Evolutionary conservation across 2,888 invertebrate genomes (phyloP).

Genomic region (Callinectes sapidus): DNA sequence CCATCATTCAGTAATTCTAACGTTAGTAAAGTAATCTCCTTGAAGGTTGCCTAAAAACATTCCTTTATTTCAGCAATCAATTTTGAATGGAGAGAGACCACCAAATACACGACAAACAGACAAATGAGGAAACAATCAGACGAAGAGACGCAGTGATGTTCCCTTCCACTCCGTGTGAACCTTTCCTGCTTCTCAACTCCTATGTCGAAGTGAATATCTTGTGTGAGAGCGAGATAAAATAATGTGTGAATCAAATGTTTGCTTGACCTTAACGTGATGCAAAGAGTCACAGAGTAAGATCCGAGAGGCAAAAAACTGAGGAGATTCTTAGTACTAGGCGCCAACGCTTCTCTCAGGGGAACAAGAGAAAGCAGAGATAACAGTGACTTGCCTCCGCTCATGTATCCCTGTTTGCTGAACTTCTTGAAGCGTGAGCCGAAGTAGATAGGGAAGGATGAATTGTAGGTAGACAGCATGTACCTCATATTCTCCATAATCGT

Average conservation of each 20-base stretch:
- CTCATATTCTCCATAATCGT: conserved; percentile 96
- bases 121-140: too few species aligned
- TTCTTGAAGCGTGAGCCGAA: conserved; percentile 94
- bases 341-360: too few species aligned
- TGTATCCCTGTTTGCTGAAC: conserved; percentile 89
- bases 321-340: too few species aligned
- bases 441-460: conserved; percentile 86
- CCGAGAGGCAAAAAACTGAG: too few species aligned
- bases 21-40: too few species aligned
- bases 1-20: too few species aligned
- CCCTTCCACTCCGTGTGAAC: not conserved
- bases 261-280: not conserved
- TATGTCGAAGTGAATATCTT: too few species aligned
- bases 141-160: not conserved
- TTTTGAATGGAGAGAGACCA: too few species aligned
- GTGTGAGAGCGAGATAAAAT: not conserved
- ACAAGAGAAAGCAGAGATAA: too few species aligned
- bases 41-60: too few species aligned
- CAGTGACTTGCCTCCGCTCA: conserved; percentile 87
- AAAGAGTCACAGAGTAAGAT: too few species aligned
- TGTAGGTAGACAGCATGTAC: conserved; percentile 88
- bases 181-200: not conserved
- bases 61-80: too few species aligned
- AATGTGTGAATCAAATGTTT: not conserved
- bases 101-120: not conserved